Evolutionary conservation across 2,113 vertebrate genomes (phyloP).

Genomic region (Acanthisitta chloris): DNA sequence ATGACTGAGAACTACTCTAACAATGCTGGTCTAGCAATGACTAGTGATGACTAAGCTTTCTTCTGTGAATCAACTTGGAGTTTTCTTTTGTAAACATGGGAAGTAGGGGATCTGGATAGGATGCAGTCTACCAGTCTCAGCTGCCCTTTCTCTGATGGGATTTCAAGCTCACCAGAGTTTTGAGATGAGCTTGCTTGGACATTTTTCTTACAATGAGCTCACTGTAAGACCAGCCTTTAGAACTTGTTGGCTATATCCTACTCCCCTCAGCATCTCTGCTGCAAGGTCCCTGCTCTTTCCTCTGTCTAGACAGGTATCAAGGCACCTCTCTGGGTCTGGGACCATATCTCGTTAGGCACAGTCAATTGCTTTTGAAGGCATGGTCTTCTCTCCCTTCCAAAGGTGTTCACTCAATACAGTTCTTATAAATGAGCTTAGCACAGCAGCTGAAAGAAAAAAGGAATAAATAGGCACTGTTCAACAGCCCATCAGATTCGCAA

Average conservation of each 20-base stretch:
- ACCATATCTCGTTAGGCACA: background rate
- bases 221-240: background rate
- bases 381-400: background rate
- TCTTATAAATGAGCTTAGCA: background rate
- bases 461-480: background rate
- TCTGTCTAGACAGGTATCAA: background rate
- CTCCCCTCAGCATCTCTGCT: background rate
- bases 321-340: background rate
- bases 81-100: background rate
- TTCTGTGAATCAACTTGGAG: background rate
- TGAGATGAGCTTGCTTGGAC: background rate
- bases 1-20: background rate
- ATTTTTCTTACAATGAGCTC: background rate
- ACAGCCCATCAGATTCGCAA: background rate
- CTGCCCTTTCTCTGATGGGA: background rate
- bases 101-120: background rate
- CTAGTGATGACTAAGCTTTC: background rate
- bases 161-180: background rate
- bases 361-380: background rate
- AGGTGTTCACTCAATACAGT: background rate
- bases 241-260: background rate
- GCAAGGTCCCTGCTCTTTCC: background rate
- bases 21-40: background rate
- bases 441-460: background rate
- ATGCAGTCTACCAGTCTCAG: background rate